Evolutionary conservation across 2,113 vertebrate species (phyloP), one percentile per base, ranked within the genome.

Genomic region (Myotis yumanensis): DNA sequence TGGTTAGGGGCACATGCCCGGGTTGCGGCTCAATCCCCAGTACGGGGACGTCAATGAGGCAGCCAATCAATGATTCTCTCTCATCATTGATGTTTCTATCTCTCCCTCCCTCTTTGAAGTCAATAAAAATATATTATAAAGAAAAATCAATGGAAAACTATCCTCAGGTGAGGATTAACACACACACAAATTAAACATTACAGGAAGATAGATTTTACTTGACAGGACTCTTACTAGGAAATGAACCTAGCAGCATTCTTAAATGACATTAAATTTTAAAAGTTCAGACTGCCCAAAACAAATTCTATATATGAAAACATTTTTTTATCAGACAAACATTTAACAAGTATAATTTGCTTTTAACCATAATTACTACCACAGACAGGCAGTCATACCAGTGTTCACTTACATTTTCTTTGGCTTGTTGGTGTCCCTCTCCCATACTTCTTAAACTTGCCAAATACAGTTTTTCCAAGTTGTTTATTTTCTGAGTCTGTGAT

Each of bases 361-460:
- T 82, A 89, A 69, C 11, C 25, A 87, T 17, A 30, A 77, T 73
- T n/a, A 89, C 4, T 59, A 35, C 30, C 68, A 71, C 7, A 23
- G 18, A 40, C 43, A 80, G 10, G 22, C 2, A 89, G 71, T 51
- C 28, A 85, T 83, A 11, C 16, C 81, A 28, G 11, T 35, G 37
- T 79, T 96, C 75, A 95, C 99, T 98, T 96, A 99, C 99, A 0
- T 99, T 99, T 98, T 99, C 98, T 93, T 98, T 99, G 62, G 99
- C 99, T 69, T 97, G 98, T 71, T 98, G 98, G 95, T 99, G 99
- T 43, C 99, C 99, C 40, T 99, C 98, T 17, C 99, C 99, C 18
- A 99, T 94, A 0, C 97, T 98, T 84, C 96, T 98, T 40, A 99
- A 98, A 96, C 98, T 99, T 83, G 99, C 98, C 14, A 99, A 97